A percentile compares a stretch with the other conserved stretches of the same genome.
These are phyloP conservation scores for Neoitamus cyanurus DNA, from an alignment of 2,888 invertebrate species.

Conservation along the genomic window DNA sequence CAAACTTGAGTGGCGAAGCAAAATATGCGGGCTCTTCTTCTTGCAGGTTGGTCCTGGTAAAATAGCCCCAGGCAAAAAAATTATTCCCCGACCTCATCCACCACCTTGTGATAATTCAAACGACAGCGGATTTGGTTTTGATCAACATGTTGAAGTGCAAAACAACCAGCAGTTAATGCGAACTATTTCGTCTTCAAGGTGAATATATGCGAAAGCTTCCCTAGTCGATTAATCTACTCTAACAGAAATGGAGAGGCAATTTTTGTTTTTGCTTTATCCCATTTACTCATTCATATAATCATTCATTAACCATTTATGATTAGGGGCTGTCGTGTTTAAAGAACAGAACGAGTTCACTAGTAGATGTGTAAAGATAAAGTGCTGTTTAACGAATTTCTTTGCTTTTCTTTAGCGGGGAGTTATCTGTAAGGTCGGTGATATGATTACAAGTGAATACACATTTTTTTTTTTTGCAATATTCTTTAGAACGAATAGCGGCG, in stretches of 20 bases:
- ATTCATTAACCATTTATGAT: constrained; percentile 37
- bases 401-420: neutral
- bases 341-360: neutral
- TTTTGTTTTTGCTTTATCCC: constrained; percentile 8
- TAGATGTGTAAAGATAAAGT: constrained; percentile 1
- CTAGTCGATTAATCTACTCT: neutral
- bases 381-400: neutral
- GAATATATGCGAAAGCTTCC: neutral
- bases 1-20: neutral
- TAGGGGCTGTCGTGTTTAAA: neutral
- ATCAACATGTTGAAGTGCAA: constrained; percentile 75
- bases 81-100: constrained; percentile 64
- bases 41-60: constrained; percentile 63
- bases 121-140: constrained; percentile 89
- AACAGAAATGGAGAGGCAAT: constrained; percentile 26
- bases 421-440: constrained; percentile 1
- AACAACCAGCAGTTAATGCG: constrained; percentile 56
- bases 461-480: neutral
- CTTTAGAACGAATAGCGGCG: neutral
- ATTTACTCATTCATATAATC: constrained; percentile 40
- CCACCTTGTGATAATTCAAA: constrained; percentile 87
- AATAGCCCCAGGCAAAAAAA: constrained; percentile 64
- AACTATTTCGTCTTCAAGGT: constrained; percentile 65
- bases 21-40: neutral
- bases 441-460: neutral